Conservation (phyloP, 2,888 invertebrate species). For the Latrodectus hesperus region DNA sequence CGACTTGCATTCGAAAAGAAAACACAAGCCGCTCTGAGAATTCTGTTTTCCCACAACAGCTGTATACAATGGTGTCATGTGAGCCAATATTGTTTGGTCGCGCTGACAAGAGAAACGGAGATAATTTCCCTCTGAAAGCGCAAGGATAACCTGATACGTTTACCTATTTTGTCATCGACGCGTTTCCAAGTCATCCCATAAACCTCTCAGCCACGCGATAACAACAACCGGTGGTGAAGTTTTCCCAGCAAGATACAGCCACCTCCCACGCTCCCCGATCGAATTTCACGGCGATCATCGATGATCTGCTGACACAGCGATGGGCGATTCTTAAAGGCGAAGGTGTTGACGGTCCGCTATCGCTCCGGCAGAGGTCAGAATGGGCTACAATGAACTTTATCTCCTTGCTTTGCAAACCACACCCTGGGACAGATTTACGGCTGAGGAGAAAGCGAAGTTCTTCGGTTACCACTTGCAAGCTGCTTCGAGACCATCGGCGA, state of each 20-base stretch:
- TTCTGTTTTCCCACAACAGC: too few species aligned
- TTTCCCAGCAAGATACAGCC: conserved; percentile 10
- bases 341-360: conserved; percentile 51
- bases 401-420: conserved; percentile 35
- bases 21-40: too few species aligned
- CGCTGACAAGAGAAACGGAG: too few species aligned
- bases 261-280: background rate
- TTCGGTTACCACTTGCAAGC: background rate
- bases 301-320: conserved; percentile 50
- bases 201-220: conserved; percentile 36
- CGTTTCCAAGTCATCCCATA: background rate
- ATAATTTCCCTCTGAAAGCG: too few species aligned
- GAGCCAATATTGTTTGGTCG: too few species aligned
- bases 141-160: background rate
- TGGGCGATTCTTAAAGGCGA: conserved; percentile 52
- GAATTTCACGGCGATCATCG: conserved; percentile 9
- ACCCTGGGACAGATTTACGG: conserved; percentile 55
- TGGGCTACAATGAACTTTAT: conserved; percentile 63
- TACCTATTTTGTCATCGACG: background rate
- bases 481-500: too few species aligned
- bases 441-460: conserved; percentile 43
- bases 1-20: too few species aligned
- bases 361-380: conserved; percentile 42
- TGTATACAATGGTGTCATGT: too few species aligned
- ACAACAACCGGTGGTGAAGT: conserved; percentile 21